These are phyloP conservation scores for Rutpela maculata DNA, from an alignment of 2,888 invertebrate species.

Conservation along the genomic window DNA sequence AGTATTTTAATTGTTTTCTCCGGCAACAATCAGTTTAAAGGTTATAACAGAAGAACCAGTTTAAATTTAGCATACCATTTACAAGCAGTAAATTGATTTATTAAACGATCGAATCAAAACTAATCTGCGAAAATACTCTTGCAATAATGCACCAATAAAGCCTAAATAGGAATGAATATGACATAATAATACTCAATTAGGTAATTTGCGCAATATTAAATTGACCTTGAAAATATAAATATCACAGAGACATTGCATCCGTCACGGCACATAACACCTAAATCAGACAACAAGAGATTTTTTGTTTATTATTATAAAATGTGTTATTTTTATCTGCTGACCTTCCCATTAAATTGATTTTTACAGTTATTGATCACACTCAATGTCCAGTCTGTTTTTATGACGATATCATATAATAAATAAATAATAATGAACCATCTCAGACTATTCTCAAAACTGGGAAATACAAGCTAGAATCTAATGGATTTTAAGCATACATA, in stretches of 20 bases:
- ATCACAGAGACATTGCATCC: conserved; percentile 1
- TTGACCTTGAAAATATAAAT: conserved; percentile 26
- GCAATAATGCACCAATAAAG: conserved; percentile 20
- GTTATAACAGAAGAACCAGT: neutral
- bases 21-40: neutral
- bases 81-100: conserved; percentile 13
- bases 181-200: conserved; percentile 28
- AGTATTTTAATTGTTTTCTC: conserved; percentile 17
- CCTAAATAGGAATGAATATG: conserved; percentile 18
- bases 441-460: neutral
- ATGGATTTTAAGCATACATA: too few relatives aligned
- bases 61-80: conserved; percentile 7
- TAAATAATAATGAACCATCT: conserved; percentile 1
- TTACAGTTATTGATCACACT: conserved; percentile 24
- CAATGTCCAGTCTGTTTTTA: conserved; percentile 5
- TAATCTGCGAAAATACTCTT: conserved; percentile 6
- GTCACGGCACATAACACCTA: conserved; percentile 15
- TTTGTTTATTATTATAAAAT: conserved; percentile 5
- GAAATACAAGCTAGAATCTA: too few relatives aligned
- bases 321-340: conserved; percentile 11
- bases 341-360: conserved; percentile 28
- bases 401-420: neutral
- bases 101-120: conserved; percentile 7
- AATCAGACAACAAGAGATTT: conserved; percentile 18
- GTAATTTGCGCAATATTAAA: conserved; percentile 17